phyloP scores from a whole-genome alignment of 2,888 invertebrate species.

The Hirtodrosophila histrioides region DNA sequence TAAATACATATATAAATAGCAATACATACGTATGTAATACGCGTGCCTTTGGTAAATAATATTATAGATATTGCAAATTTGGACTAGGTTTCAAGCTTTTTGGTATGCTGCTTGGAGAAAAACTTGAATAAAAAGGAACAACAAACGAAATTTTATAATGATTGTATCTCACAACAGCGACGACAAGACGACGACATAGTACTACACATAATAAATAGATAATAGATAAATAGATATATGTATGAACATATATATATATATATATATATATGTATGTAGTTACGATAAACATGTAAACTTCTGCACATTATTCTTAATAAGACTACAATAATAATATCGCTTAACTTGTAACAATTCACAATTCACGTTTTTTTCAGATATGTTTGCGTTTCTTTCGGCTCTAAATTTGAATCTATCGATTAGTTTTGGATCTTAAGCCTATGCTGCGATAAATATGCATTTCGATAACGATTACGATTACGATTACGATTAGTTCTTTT shows the following conservation, averaged over 20 bases:
- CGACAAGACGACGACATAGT: slow-evolving; percentile 70
- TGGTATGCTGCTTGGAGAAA: slow-evolving; percentile 31
- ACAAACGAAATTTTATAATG: slow-evolving; percentile 66
- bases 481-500: slow-evolving; percentile 15
- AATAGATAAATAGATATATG: slow-evolving; percentile 36
- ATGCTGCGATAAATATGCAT: slow-evolving; percentile 32
- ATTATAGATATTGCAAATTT: slow-evolving; percentile 46
- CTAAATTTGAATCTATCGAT: slow-evolving; percentile 6
- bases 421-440: slow-evolving; percentile 25
- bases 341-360: slow-evolving; percentile 68
- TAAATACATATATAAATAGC: slow-evolving; percentile 11
- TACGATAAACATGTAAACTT: slow-evolving; percentile 38
- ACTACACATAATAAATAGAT: slow-evolving; percentile 59
- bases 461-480: slow-evolving; percentile 37
- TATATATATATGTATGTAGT: slow-evolving; percentile 15
- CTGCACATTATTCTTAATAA: slow-evolving; percentile 17
- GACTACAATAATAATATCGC: slow-evolving; percentile 43
- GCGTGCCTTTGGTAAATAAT: slow-evolving; percentile 26
- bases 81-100: slow-evolving; percentile 45
- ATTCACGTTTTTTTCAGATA: slow-evolving; percentile 64
- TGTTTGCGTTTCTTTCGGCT: slow-evolving; percentile 48
- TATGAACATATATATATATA: not conserved
- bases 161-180: slow-evolving; percentile 84
- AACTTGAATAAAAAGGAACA: slow-evolving; percentile 35
- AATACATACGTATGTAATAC: slow-evolving; percentile 6